Evolutionary conservation across 2,888 invertebrate genomes (phyloP), one percentile per base, ranked within the genome.

Genomic region (Troilus luridus): DNA sequence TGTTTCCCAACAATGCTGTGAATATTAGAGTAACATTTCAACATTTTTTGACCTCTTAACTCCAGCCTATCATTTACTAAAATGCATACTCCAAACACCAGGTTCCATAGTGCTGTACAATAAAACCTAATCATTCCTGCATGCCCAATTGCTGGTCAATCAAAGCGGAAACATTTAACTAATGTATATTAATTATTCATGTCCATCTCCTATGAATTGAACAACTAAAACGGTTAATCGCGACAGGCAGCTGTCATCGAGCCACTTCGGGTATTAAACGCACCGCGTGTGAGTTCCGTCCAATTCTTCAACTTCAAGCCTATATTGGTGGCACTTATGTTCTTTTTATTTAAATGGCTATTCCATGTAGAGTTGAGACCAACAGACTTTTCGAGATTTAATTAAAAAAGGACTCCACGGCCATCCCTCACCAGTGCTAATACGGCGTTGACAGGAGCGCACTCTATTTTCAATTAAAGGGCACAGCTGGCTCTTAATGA

Each of bases 401-500:
- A 85, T 85, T 85, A 85, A 85, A 85, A 85, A 85, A 85, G 85
- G 21, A 56, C 56, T 21, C 56, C 21, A 56, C 85, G 56, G 54
- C 85, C 85, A 85, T 85, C 85, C 85, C 85, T 85, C 85, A 85
- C 85, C 21, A 56, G 56, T 21, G n/a, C 85, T 85, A 85, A 85
- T 41, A 56, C 85, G 17, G 41, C 21, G 21, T 41, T 21, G 85
- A 85, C 85, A 85, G 85, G 56, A 85, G 85, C 85, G 85, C 85
- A 85, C 85, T 85, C 54, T 85, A 85, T 85, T 85, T 56, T 56
- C 85, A 85, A 85, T 85, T 85, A 85, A 85, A 85, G 85, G 85
- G n/a, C 85, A 85, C 85, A 85, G 56, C 85, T 85, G 85, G 85
- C 85, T n/a, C 85, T 56, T 85, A 56, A 85, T 85, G 85, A 85